Percentiles rank a stretch among this genome's conserved stretches.
Evolutionary conservation across 1,140 invertebrate genomes (phyloP).

Genomic region (Apocrypta bakeri): DNA sequence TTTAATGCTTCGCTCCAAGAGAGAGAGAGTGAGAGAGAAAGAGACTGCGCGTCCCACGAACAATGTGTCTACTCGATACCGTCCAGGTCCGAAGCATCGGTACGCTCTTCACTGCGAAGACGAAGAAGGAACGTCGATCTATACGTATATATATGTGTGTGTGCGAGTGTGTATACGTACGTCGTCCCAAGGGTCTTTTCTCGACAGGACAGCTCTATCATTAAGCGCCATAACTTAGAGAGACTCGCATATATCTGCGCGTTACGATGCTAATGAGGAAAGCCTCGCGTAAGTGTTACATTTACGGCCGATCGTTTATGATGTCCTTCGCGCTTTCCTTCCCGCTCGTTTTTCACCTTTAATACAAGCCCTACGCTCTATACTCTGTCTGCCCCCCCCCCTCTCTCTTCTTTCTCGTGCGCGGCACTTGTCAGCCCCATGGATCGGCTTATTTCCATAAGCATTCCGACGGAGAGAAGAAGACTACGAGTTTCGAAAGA

Average conservation of each 20-base stretch:
- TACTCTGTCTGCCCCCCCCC: too few species aligned
- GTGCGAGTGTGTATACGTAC: too few species aligned
- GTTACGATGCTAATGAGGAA: slow-evolving; percentile 31
- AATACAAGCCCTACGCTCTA: background rate
- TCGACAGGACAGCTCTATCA: slow-evolving; percentile 31
- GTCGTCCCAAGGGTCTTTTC: background rate
- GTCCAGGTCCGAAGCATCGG: background rate
- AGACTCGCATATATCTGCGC: background rate
- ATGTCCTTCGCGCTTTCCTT: background rate
- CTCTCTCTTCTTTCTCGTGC: too few species aligned
- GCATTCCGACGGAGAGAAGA: background rate
- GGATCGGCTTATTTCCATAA: background rate
- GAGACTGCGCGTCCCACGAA: background rate
- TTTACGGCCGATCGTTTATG: background rate
- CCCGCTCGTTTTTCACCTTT: background rate
- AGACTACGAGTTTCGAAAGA: too few species aligned
- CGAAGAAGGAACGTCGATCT: too few species aligned
- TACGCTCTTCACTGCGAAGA: background rate
- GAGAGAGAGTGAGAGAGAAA: background rate
- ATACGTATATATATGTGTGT: too few species aligned
- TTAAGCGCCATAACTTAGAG: slow-evolving; percentile 24
- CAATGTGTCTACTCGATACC: slow-evolving; percentile 26
- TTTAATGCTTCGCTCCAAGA: background rate
- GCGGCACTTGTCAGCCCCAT: background rate
- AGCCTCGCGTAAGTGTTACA: background rate